A percentile compares a stretch with the other conserved stretches of the same genome.
These are phyloP conservation scores for Microctenopoma lineatum DNA, from an alignment of 2,797 vertebrate genomes.

Conservation along the genomic window DNA sequence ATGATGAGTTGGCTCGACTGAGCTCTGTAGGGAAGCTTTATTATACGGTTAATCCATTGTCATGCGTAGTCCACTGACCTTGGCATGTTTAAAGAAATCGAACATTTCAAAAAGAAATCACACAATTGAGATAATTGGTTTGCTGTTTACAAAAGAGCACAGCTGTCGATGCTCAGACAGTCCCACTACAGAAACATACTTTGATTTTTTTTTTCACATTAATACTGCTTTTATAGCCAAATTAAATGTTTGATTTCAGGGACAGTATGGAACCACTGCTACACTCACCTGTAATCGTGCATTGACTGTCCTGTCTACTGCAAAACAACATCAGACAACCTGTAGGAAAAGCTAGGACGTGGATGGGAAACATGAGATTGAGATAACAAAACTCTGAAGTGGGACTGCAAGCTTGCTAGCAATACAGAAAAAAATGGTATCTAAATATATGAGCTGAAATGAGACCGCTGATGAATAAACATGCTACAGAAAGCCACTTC, in stretches of 20 bases:
- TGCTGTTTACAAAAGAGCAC: background rate
- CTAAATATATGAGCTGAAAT: slow-evolving; percentile 9
- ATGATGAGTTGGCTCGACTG: slow-evolving; percentile 19
- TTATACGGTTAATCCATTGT: background rate
- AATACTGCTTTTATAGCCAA: background rate
- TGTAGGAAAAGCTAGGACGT: no score
- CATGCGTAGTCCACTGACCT: background rate
- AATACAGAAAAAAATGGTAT: slow-evolving; percentile 19
- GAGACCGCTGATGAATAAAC: slow-evolving; percentile 6
- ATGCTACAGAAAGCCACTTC: slow-evolving; percentile 12
- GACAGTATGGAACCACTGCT: background rate
- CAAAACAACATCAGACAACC: no score
- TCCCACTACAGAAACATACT: background rate
- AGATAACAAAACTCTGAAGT: slow-evolving; percentile 21
- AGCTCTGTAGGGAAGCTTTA: slow-evolving; percentile 23
- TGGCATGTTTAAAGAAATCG: background rate
- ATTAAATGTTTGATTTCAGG: slow-evolving; percentile 24
- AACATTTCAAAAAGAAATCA: background rate
- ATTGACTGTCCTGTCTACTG: no score
- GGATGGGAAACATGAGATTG: background rate
- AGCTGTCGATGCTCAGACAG: slow-evolving; percentile 6
- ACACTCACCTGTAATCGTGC: background rate
- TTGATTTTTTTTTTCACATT: background rate
- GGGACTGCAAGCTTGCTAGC: slow-evolving; percentile 28
- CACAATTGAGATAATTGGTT: background rate